These are phyloP conservation scores for Lissonota sp. DNA, from an alignment of 2,888 invertebrate species.

Conservation along the genomic window DNA sequence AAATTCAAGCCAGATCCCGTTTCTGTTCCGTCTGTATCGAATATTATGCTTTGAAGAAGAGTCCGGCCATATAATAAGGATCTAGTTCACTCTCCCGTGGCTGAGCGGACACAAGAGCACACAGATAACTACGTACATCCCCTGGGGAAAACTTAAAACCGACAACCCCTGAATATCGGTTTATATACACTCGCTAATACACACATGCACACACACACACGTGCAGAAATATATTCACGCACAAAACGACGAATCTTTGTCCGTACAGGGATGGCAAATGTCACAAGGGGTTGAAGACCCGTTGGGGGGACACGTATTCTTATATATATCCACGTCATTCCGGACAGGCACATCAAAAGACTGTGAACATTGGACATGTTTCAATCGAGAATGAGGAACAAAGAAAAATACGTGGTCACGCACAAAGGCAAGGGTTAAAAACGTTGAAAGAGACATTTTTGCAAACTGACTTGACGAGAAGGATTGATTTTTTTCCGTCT, in stretches of 20 bases:
- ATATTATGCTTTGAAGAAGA: slow-evolving; percentile 60
- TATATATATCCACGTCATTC: slow-evolving; percentile 8
- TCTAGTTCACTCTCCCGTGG: slow-evolving; percentile 42
- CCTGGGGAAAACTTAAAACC: slow-evolving; percentile 46
- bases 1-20: background rate
- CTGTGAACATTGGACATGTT: slow-evolving; percentile 27
- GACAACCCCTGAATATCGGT: slow-evolving; percentile 46
- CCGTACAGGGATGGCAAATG: slow-evolving; percentile 2
- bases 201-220: slow-evolving; percentile 1
- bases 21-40: slow-evolving; percentile 26
- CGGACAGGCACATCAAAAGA: slow-evolving; percentile 51
- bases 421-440: slow-evolving; percentile 32
- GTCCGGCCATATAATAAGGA: slow-evolving; percentile 60
- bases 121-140: background rate
- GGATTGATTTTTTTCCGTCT: background rate
- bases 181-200: background rate
- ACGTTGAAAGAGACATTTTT: slow-evolving; percentile 17
- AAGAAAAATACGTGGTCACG: slow-evolving; percentile 34
- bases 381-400: slow-evolving; percentile 14
- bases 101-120: slow-evolving; percentile 39
- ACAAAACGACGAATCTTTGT: background rate
- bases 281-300: slow-evolving; percentile 49
- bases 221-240: background rate
- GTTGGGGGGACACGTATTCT: slow-evolving; percentile 34
- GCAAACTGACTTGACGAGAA: background rate